phyloP scores from a whole-genome alignment of 2,113 vertebrate species.

The Sylvilagus bachmani region DNA sequence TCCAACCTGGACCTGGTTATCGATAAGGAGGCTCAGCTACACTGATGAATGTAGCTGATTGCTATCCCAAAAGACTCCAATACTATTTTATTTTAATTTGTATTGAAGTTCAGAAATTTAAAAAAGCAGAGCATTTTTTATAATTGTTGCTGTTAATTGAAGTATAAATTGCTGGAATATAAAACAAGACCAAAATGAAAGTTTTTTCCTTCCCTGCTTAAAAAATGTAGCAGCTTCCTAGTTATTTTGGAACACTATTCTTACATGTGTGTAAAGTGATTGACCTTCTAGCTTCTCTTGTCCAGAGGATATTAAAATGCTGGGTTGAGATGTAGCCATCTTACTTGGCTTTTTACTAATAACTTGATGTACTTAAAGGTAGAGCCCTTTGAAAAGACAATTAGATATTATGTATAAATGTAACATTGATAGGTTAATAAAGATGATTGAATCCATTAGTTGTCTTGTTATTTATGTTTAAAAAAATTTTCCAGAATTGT shows the following conservation, averaged over 20 bases:
- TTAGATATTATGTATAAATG: slow-evolving; percentile 95
- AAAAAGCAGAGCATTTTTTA: slow-evolving; percentile 84
- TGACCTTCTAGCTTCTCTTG: slow-evolving; percentile 88
- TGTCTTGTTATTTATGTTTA: slow-evolving; percentile 55
- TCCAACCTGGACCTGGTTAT: slow-evolving; percentile 98
- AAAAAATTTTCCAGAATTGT: background rate
- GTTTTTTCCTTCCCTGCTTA: slow-evolving; percentile 87
- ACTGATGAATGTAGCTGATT: slow-evolving; percentile 41
- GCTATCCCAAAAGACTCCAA: slow-evolving; percentile 82
- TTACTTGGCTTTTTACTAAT: slow-evolving; percentile 93
- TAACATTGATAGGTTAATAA: slow-evolving; percentile 97
- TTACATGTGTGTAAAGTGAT: slow-evolving; percentile 87
- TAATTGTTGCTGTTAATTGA: slow-evolving; percentile 83
- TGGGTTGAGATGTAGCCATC: slow-evolving; percentile 87
- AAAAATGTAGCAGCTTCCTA: slow-evolving; percentile 88
- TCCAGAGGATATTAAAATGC: slow-evolving; percentile 86
- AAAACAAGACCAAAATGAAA: slow-evolving; percentile 84
- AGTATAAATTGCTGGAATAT: slow-evolving; percentile 83
- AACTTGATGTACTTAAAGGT: slow-evolving; percentile 89
- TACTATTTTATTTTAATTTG: slow-evolving; percentile 82
- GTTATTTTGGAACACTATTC: slow-evolving; percentile 91
- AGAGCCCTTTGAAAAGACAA: slow-evolving; percentile 88
- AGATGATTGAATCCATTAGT: slow-evolving; percentile 84
- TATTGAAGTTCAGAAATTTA: slow-evolving; percentile 84
- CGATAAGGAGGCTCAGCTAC: slow-evolving; percentile 90